Evolutionary conservation across 2,888 invertebrate genomes (phyloP).

Genomic region (Tenodera sinensis): DNA sequence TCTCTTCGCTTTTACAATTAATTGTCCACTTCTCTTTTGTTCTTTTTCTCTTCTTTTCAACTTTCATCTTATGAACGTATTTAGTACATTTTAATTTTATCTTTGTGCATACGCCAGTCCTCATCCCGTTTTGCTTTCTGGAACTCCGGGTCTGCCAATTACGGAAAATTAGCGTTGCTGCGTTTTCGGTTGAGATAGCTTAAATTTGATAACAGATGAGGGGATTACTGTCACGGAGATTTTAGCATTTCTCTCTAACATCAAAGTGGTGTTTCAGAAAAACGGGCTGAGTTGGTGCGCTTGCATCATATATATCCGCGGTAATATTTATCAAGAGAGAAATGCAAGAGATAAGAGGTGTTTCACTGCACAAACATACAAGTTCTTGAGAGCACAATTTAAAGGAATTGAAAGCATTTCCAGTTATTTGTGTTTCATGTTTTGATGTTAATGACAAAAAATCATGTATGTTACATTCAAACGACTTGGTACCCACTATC

Average conservation of each 20-base stretch:
- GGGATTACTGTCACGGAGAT: neutral
- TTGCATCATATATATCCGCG: too few relatives aligned
- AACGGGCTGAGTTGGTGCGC: neutral
- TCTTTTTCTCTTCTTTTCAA: neutral
- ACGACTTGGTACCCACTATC: too few relatives aligned
- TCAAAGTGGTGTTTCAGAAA: neutral
- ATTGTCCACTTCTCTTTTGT: neutral
- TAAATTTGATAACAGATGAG: neutral
- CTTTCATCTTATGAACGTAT: neutral
- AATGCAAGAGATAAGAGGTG: too few relatives aligned
- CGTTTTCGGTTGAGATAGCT: neutral
- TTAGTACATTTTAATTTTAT: neutral
- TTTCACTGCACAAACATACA: too few relatives aligned
- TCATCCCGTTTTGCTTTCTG: neutral
- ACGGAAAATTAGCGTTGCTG: neutral
- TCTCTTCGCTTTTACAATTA: neutral
- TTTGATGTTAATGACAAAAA: too few relatives aligned
- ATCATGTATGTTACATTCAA: too few relatives aligned
- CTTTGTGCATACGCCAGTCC: neutral
- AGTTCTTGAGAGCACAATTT: too few relatives aligned
- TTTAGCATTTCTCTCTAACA: neutral
- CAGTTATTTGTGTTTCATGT: too few relatives aligned
- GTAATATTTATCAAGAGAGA: too few relatives aligned
- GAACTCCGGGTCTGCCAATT: neutral
- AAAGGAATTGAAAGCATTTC: too few relatives aligned